These are phyloP conservation scores for Astropecten irregularis DNA, from an alignment of 53 echinoderm and acorn worm genomes.

Conservation along the genomic window DNA sequence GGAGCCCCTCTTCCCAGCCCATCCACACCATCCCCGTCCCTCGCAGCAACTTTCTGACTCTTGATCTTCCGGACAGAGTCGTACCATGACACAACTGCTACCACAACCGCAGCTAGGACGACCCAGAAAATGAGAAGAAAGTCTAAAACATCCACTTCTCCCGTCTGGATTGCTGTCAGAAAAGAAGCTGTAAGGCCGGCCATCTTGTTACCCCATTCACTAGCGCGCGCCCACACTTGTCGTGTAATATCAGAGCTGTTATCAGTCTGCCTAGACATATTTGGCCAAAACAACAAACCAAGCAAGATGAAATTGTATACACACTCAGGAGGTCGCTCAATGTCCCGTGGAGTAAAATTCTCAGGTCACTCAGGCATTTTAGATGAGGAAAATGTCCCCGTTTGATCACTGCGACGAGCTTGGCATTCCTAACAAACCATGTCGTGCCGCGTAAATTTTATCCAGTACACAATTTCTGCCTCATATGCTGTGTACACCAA, in stretches of 20 bases:
- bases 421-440: conserved; percentile 43
- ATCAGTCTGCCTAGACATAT: conserved; percentile 35
- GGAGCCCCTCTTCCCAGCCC: background rate
- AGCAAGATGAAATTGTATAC: conserved; percentile 39
- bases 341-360: conserved; percentile 23
- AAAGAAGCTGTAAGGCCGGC: conserved; percentile 57
- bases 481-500: no score
- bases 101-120: conserved; percentile 27
- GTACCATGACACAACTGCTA: conserved; percentile 30
- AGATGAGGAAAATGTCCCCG: conserved; percentile 7
- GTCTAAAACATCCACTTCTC: conserved; percentile 64
- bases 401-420: conserved; percentile 30
- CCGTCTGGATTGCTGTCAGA: conserved; percentile 48
- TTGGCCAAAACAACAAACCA: conserved; percentile 59
- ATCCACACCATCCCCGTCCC: conserved; percentile 5
- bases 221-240: conserved; percentile 2
- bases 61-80: conserved; percentile 28
- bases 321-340: conserved; percentile 21
- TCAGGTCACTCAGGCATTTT: conserved; percentile 41
- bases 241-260: background rate
- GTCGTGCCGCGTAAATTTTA: background rate
- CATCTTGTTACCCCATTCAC: conserved; percentile 46
- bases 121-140: conserved; percentile 53
- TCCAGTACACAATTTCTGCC: no score
- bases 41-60: conserved; percentile 12